These are phyloP conservation scores for Bolinopsis microptera DNA, from an alignment of 37 sponge, comb jelly and placozoan genomes.

Conservation along the genomic window DNA sequence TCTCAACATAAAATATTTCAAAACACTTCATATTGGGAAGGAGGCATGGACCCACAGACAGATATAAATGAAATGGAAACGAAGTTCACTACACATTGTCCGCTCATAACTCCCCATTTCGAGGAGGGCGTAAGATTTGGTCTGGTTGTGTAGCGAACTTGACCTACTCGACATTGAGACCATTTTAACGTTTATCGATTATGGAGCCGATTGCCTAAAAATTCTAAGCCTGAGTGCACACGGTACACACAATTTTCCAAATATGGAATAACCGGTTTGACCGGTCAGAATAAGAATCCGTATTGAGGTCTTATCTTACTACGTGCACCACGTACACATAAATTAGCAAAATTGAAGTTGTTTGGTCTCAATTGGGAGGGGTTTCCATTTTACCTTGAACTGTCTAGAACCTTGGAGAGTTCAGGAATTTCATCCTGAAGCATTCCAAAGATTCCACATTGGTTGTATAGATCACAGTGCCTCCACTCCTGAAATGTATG, in stretches of 20 bases:
- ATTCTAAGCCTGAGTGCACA: conserved; percentile 26
- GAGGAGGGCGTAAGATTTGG: background rate
- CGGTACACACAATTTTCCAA: background rate
- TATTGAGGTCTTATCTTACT: no score
- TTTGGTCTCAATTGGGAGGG: conserved; percentile 37
- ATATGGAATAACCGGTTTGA: no score
- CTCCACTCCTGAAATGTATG: conserved; percentile 46
- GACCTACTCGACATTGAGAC: conserved; percentile 35
- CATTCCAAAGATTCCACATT: conserved; percentile 20
- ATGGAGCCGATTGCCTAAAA: background rate
- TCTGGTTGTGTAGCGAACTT: conserved; percentile 32
- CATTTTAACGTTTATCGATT: background rate
- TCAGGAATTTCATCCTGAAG: background rate
- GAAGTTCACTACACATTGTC: conserved; percentile 23
- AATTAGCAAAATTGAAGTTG: background rate
- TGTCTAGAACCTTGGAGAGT: conserved; percentile 24
- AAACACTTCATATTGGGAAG: background rate
- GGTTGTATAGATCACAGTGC: conserved; percentile 26
- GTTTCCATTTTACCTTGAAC: conserved; percentile 54
- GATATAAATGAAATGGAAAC: conserved; percentile 35
- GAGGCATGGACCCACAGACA: conserved; percentile 58
- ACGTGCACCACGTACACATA: background rate
- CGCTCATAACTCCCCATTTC: background rate
- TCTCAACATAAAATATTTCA: background rate
- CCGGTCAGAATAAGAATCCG: no score